Evolutionary conservation across 30 jellyfish, hydroid and myxozoan genomes (phyloP).

Genomic region (Morbakka virulenta): DNA sequence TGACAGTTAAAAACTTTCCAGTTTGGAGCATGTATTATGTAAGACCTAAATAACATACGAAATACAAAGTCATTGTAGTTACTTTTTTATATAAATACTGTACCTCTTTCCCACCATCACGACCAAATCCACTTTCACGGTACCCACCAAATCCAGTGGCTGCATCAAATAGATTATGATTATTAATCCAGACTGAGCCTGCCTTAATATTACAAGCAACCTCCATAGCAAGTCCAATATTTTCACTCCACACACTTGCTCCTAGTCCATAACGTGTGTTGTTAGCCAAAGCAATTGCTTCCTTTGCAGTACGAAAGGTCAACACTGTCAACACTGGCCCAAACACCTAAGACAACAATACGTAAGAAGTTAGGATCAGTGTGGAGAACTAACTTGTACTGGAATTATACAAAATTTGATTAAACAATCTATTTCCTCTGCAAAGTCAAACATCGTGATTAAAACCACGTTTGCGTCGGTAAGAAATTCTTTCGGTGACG

Average conservation of each 20-base stretch:
- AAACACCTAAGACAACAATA: no score
- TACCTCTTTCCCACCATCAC: conserved; percentile 99
- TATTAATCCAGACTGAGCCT: conserved; percentile 93
- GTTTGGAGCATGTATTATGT: no score
- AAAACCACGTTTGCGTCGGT: no score
- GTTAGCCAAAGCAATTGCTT: conserved; percentile 86
- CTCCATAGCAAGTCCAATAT: conserved; percentile 95
- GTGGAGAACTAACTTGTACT: no score
- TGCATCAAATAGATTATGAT: conserved; percentile 90
- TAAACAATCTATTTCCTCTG: no score
- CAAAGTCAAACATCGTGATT: no score
- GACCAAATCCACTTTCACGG: conserved; percentile 91
- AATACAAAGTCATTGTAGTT: no score
- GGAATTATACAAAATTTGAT: no score
- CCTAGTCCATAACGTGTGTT: conserved; percentile 89
- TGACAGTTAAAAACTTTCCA: background rate
- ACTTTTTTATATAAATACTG: background rate
- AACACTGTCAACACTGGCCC: conserved; percentile 92
- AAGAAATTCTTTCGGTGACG: no score
- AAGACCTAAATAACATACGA: no score
- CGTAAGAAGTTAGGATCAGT: background rate
- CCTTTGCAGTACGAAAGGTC: conserved; percentile 94
- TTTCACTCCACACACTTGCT: conserved; percentile 98
- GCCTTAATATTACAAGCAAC: conserved; percentile 92
- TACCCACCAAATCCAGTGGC: conserved; percentile 97